These are phyloP conservation scores for Acropternis orthonyx DNA, from an alignment of 2,797 vertebrate genomes.

Conservation along the genomic window DNA sequence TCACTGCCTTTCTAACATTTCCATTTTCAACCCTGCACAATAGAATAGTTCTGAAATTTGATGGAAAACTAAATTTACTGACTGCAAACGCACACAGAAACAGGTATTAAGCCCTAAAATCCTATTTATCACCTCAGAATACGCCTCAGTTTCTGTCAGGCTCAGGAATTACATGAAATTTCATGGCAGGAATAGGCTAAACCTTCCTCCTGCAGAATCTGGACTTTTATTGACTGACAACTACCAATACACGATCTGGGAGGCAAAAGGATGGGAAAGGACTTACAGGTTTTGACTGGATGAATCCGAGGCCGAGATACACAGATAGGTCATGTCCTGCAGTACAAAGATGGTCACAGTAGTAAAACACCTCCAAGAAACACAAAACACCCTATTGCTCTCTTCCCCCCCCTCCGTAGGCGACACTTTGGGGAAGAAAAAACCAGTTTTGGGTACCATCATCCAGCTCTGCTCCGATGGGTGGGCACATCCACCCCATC, in stretches of 20 bases:
- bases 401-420: not conserved
- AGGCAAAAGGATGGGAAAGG: not conserved
- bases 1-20: not conserved
- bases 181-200: not conserved
- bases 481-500: not conserved
- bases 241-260: accelerated
- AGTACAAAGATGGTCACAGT: too few species aligned
- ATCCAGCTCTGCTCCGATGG: not conserved
- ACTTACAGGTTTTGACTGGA: constrained; percentile 90
- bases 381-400: not conserved
- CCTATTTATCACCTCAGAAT: not conserved
- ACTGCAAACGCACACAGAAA: not conserved
- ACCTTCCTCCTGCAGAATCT: not conserved
- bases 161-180: not conserved
- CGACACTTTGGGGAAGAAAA: not conserved
- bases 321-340: constrained; percentile 76
- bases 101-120: not conserved
- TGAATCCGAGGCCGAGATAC: constrained; percentile 86
- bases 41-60: not conserved
- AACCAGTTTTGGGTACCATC: not conserved
- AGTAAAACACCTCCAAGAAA: not conserved
- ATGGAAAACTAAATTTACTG: not conserved
- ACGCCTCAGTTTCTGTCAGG: not conserved
- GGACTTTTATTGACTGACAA: not conserved
- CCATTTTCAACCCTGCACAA: not conserved